Evolutionary conservation across 2,888 invertebrate genomes (phyloP).

Genomic region (Zele albiditarsus): DNA sequence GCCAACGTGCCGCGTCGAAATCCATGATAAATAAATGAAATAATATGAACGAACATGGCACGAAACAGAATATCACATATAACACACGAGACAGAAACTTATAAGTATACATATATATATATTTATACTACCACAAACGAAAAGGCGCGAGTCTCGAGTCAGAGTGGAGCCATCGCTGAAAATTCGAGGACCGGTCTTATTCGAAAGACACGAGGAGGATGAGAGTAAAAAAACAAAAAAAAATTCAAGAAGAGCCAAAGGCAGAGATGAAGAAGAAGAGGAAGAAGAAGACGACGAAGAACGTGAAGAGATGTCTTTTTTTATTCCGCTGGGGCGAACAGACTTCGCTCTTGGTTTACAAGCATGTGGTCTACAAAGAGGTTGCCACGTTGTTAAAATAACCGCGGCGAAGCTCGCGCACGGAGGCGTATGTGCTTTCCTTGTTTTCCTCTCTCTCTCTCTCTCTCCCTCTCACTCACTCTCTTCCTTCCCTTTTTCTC

Average conservation of each 20-base stretch:
- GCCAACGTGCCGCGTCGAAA: slow-evolving; percentile 27
- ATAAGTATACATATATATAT: not conserved
- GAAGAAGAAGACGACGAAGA: slow-evolving; percentile 29
- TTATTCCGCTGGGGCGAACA: slow-evolving; percentile 57
- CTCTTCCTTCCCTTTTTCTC: slow-evolving; percentile 31
- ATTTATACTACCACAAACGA: not conserved
- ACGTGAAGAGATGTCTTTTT: slow-evolving; percentile 35
- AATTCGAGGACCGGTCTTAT: slow-evolving; percentile 47
- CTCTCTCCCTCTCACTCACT: slow-evolving; percentile 25
- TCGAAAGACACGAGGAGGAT: slow-evolving; percentile 36
- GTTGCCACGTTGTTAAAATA: slow-evolving; percentile 73
- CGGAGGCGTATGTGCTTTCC: slow-evolving; percentile 51
- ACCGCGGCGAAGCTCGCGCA: slow-evolving; percentile 66
- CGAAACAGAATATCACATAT: not conserved
- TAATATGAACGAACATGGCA: slow-evolving; percentile 34
- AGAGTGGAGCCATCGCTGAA: slow-evolving; percentile 33
- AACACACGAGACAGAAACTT: not conserved
- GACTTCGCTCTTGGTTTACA: slow-evolving; percentile 72
- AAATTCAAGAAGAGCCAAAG: slow-evolving; percentile 20
- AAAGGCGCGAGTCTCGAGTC: not conserved
- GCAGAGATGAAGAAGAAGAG: not conserved
- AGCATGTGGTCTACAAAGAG: slow-evolving; percentile 73
- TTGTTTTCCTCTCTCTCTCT: slow-evolving; percentile 33
- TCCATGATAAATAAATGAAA: slow-evolving; percentile 26
- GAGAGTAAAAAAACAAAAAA: slow-evolving; percentile 27